These are phyloP conservation scores for Diplodus sargus DNA, from an alignment of 2,797 vertebrate genomes.

Conservation along the genomic window DNA sequence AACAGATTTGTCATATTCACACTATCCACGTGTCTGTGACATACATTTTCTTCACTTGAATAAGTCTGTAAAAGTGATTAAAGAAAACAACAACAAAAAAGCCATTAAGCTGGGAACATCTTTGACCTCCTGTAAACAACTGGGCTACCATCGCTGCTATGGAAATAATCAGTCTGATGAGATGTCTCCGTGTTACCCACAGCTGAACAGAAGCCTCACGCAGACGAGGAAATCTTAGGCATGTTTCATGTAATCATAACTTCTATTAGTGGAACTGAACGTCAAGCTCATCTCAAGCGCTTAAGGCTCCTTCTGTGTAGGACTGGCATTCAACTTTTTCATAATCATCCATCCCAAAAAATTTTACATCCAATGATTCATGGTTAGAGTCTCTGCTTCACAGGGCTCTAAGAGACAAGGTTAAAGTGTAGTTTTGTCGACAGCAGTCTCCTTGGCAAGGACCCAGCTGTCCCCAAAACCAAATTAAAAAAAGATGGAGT, in stretches of 20 bases:
- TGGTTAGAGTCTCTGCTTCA: neutral
- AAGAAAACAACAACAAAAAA: slow-evolving; percentile 9
- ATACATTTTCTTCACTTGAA: neutral
- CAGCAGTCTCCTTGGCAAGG: neutral
- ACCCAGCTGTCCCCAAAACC: slow-evolving; percentile 10
- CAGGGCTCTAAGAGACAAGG: neutral
- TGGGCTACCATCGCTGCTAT: slow-evolving; percentile 22
- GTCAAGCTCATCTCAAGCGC: slow-evolving; percentile 21
- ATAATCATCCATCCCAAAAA: neutral
- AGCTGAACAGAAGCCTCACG: slow-evolving; percentile 12
- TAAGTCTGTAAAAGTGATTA: too few relatives aligned
- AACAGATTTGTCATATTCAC: neutral
- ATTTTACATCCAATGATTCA: neutral
- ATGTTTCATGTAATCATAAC: slow-evolving; percentile 20
- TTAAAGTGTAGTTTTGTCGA: neutral
- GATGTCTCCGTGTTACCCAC: slow-evolving; percentile 20
- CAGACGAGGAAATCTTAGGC: slow-evolving; percentile 13
- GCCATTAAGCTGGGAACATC: neutral
- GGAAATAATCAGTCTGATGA: slow-evolving; percentile 33
- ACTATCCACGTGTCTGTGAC: neutral
- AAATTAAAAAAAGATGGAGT: neutral
- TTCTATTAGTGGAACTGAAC: slow-evolving; percentile 36
- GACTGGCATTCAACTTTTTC: neutral
- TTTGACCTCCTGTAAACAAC: slow-evolving; percentile 20
- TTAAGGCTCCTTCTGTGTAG: slow-evolving; percentile 43